phyloP scores from a whole-genome alignment of 2,888 invertebrate genomes.

The Thumatha senex region DNA sequence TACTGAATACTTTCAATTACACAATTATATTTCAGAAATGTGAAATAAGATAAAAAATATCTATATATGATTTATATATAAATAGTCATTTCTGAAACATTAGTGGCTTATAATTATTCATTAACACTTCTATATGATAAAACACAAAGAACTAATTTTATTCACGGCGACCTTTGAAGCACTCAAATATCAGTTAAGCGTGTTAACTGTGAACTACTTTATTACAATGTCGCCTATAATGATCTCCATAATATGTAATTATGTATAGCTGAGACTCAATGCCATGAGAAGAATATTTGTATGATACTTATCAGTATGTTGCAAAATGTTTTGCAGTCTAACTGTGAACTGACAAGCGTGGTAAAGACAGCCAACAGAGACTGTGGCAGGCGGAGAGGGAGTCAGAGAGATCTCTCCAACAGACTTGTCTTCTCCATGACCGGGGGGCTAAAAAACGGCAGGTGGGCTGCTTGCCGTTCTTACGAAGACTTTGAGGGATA shows the following conservation, averaged over 20 bases:
- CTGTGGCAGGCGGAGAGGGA: too few species aligned
- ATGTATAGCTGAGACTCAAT: slow-evolving; percentile 34
- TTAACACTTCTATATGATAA: neutral
- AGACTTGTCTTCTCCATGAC: too few species aligned
- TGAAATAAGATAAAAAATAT: neutral
- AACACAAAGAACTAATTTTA: neutral
- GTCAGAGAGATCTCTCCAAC: too few species aligned
- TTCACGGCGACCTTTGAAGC: slow-evolving; percentile 2
- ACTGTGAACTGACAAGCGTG: slow-evolving; percentile 3
- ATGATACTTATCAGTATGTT: slow-evolving; percentile 50
- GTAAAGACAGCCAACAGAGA: slow-evolving; percentile 3
- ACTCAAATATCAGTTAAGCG: slow-evolving; percentile 17
- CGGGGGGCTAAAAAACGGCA: too few species aligned
- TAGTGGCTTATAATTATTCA: neutral
- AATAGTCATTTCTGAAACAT: neutral
- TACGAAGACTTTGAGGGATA: too few species aligned
- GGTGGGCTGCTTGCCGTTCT: too few species aligned
- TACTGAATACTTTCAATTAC: too few species aligned
- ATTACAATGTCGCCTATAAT: slow-evolving; percentile 36
- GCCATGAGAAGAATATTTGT: slow-evolving; percentile 47
- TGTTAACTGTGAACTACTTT: slow-evolving; percentile 23
- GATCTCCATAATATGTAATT: slow-evolving; percentile 28
- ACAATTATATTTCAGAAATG: neutral
- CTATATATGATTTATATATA: neutral
- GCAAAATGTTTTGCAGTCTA: slow-evolving; percentile 24